Base-by-base conservation (phyloP, 2,113 vertebrate genomes). In the Rhabdomys dilectus region DNA sequence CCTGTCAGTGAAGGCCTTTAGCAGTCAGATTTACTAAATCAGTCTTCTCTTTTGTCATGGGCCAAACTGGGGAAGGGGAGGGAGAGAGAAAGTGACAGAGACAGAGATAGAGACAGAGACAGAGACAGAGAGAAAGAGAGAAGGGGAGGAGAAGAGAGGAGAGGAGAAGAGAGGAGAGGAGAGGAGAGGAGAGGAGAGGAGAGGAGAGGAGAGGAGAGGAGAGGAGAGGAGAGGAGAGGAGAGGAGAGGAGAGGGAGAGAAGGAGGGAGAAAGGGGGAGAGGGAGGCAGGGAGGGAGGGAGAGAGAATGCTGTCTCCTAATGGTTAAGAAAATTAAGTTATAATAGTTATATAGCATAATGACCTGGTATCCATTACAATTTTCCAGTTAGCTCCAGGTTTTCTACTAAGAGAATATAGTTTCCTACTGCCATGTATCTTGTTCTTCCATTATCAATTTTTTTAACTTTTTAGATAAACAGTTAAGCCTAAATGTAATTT, bases 301-400 rank as follows among this genome's bases (percentile, higher is more conserved):
- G n/a, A 73, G n/a, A 39, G 19, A 68, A 29, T 4, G 0, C 34
- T 85, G 76, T 45, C 51, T 85, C 7, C 1, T 64, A 58, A 89
- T 31, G 60, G 7, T 88, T 95, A 58, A 60, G 45, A 48, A 91
- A 97, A 85, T 88, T 78, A 72, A 76, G 80, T 34, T 17, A 26
- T 39, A 80, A 24, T 88, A 1, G 22, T 48, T 39, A 12, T 26
- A 58, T 86, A 91, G 60, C 11, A 31, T 72, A 76, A 58, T 86
- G 70, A 76, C 48, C 31, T 39, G 22, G 58, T 36, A 89, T 31
- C 21, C 92, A 7, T 72, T 72, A 11, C 92, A 94, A 90, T 72
- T n/a, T 22, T 85, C 31, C 17, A 66, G 0, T 77, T 91, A 51
- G 34, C 70, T 82, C 10, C 3, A 56, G 31, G 4, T 82, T 62